Evolutionary conservation across 2,113 vertebrate species (phyloP).

Genomic region (Ibidorhyncha struthersii): DNA sequence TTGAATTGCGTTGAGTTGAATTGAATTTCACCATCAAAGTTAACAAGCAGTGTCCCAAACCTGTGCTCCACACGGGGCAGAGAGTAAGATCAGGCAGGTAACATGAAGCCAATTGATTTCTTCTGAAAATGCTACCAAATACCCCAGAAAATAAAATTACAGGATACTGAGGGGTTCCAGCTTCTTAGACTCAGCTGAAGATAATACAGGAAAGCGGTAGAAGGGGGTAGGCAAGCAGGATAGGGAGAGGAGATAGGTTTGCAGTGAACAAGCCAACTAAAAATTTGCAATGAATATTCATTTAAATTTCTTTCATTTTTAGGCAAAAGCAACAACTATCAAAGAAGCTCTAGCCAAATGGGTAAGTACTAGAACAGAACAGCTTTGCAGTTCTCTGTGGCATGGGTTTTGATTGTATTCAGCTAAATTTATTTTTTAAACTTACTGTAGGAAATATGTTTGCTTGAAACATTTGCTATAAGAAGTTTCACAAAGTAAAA

Average conservation of each 20-base stretch:
- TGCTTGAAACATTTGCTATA: not conserved
- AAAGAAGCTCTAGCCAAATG: constrained; percentile 91
- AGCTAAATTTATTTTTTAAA: not conserved
- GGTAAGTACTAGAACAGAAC: constrained; percentile 78
- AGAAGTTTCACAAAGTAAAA: not conserved
- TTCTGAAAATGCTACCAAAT: not conserved
- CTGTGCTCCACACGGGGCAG: rapidly evolving
- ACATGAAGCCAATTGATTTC: not conserved
- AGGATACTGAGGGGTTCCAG: not conserved
- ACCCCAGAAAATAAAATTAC: not conserved
- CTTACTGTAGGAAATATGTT: not conserved
- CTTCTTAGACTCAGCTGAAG: not conserved
- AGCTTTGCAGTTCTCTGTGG: not conserved
- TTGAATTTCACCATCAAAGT: not conserved
- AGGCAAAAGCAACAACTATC: constrained; percentile 94
- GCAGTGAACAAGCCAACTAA: not conserved
- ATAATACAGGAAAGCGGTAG: not conserved
- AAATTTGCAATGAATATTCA: not conserved
- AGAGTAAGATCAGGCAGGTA: not conserved
- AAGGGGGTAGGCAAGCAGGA: not conserved
- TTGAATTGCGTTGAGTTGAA: not conserved
- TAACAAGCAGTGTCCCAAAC: not conserved
- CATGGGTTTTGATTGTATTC: not conserved
- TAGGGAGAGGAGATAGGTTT: not conserved
- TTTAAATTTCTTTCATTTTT: constrained; percentile 33